These are phyloP conservation scores for Pecten maximus DNA, from an alignment of 2,888 invertebrate genomes.

Conservation along the genomic window DNA sequence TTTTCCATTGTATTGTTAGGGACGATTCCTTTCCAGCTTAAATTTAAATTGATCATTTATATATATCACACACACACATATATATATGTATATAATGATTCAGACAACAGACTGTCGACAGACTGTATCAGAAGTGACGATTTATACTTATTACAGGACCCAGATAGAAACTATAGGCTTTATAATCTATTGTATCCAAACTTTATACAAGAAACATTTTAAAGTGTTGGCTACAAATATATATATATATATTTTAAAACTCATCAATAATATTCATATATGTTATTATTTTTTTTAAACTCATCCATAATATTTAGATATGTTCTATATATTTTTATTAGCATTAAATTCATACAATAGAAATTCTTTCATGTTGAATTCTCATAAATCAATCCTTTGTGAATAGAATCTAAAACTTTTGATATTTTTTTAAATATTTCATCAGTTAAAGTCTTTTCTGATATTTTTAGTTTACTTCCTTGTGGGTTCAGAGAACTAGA, in stretches of 20 bases:
- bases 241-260: background rate
- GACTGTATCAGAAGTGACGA: background rate
- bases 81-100: background rate
- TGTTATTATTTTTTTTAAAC: background rate
- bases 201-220: background rate
- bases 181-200: background rate
- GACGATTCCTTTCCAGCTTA: background rate
- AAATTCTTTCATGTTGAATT: background rate
- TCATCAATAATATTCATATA: background rate
- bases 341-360: background rate
- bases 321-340: background rate
- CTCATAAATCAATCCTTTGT: background rate
- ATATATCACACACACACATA: background rate
- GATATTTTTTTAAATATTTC: background rate
- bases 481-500: background rate
- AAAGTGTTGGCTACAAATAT: background rate
- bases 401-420: background rate
- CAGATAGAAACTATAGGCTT: background rate
- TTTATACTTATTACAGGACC: background rate
- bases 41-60: slow-evolving; percentile 28
- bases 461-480: background rate
- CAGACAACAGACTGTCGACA: background rate
- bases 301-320: too few relatives aligned
- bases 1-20: slow-evolving; percentile 25
- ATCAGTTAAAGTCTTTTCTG: background rate